Base-by-base conservation (phyloP, 2,888 invertebrate genomes). In the Pristionchus mayeri region DNA sequence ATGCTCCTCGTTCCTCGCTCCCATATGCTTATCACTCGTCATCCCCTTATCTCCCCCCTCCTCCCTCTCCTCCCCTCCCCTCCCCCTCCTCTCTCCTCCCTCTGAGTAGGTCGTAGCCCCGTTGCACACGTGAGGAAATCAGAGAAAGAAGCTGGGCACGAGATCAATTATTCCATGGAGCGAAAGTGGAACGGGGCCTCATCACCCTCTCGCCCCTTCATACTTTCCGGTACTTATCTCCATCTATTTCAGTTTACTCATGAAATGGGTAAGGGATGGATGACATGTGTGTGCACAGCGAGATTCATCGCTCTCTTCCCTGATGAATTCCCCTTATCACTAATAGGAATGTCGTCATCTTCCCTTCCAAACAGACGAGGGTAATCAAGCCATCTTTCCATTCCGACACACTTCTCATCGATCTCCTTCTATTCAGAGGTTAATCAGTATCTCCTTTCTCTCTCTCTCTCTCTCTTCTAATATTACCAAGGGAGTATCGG, bases 1-100 rank as follows among this genome's bases (percentile, higher is more conserved):
- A 63, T 63, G 63, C 63, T 63, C 34, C 63, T 16, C 30, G 34
- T 63, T 27, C 63, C 30, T 34, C 18, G 11, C 34, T 63, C 63
- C 63, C 63, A 63, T 63, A 63, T 63, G 63, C 63, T 63, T 63
- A 63, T 63, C 63, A 63, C 63, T 63, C 63, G 63, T 63, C 63
- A 63, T 63, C 63, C 63, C 34, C 34, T 63, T 63, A 27, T 63
- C 63, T 63, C 63, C 27, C 63, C 34, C 24, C 18, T 34, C 2
- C 34, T 24, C 34, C 34, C 63, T 63, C 34, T 9, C 60, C 6
- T 27, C 34, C 16, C 34, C 34, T 34, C 63, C 34, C 63, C 34
- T n/a, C n/a, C 34, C 18, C 27, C 30, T 30, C 18, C 27, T 30
- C 60, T 60, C 60, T 60, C 60, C 30, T 30, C 18, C 60, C 60